These are phyloP conservation scores for Ailurus styani DNA, from an alignment of 2,113 vertebrate genomes.

Conservation along the genomic window DNA sequence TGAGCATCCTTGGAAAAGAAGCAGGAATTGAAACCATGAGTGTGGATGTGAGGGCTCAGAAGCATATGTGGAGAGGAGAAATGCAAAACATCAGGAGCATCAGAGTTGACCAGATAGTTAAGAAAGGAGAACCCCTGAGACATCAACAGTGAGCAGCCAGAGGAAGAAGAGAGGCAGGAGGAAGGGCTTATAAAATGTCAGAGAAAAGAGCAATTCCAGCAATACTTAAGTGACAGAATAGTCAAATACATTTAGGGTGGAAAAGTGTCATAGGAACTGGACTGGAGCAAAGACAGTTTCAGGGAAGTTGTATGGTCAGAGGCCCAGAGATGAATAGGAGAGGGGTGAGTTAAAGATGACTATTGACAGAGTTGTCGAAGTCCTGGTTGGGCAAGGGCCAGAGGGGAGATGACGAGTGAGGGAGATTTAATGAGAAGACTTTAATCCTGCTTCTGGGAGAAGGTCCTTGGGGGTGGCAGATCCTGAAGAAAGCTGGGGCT, in stretches of 20 bases:
- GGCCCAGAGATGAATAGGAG: neutral
- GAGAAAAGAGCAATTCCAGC: neutral
- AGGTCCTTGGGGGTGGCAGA: neutral
- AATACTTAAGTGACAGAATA: neutral
- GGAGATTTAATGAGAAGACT: neutral
- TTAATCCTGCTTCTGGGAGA: neutral
- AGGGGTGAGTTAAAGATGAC: neutral
- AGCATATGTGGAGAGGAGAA: neutral
- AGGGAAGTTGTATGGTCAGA: neutral
- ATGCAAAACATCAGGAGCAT: neutral
- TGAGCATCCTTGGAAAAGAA: neutral
- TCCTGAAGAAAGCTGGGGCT: neutral
- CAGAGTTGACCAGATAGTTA: neutral
- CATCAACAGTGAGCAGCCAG: neutral
- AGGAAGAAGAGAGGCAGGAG: neutral
- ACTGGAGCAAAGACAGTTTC: neutral
- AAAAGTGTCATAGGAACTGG: neutral
- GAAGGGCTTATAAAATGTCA: neutral
- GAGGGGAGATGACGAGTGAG: neutral
- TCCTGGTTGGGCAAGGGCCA: neutral
- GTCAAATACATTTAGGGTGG: neutral
- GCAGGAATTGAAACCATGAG: neutral
- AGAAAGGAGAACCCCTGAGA: neutral
- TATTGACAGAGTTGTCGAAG: neutral
- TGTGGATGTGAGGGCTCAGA: accelerated